Evolutionary conservation across 2,797 vertebrate species (phyloP).

Genomic region (Pangasius macronema): DNA sequence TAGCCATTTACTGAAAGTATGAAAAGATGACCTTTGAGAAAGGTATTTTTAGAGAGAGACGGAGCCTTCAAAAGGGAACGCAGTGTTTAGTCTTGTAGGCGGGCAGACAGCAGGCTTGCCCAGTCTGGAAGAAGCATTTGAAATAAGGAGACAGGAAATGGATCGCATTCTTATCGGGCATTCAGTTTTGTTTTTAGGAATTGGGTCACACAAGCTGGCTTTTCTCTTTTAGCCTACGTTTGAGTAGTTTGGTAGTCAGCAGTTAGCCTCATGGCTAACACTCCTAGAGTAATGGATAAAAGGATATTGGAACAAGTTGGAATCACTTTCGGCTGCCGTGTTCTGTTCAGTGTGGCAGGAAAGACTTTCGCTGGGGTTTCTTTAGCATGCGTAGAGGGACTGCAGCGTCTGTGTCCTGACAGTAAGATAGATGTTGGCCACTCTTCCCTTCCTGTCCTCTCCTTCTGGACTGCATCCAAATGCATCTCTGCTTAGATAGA

Average conservation of each 20-base stretch:
- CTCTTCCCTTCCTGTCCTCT: constrained; percentile 31
- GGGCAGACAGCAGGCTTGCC: constrained; percentile 21
- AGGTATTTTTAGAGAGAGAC: constrained; percentile 27
- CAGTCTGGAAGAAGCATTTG: constrained; percentile 22
- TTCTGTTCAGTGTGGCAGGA: neutral
- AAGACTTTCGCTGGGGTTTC: constrained; percentile 1
- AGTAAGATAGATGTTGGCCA: constrained; percentile 53
- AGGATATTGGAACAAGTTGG: neutral
- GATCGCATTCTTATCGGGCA: constrained; percentile 1
- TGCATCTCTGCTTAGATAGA: constrained; percentile 36
- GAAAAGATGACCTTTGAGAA: constrained; percentile 17
- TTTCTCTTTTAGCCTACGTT: neutral
- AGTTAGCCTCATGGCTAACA: neutral
- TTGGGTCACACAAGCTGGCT: neutral
- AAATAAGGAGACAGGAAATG: constrained; percentile 1
- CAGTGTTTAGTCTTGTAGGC: constrained; percentile 41
- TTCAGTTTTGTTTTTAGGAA: neutral
- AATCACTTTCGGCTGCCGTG: neutral
- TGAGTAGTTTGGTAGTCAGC: neutral
- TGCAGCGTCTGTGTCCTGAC: constrained; percentile 45
- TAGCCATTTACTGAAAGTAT: neutral
- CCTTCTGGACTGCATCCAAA: constrained; percentile 51
- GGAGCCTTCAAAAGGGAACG: constrained; percentile 5
- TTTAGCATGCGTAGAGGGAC: constrained; percentile 14
- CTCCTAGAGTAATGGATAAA: neutral